Base-by-base conservation (phyloP, 2,888 invertebrate genomes). In the Sminthurides aquaticus region DNA sequence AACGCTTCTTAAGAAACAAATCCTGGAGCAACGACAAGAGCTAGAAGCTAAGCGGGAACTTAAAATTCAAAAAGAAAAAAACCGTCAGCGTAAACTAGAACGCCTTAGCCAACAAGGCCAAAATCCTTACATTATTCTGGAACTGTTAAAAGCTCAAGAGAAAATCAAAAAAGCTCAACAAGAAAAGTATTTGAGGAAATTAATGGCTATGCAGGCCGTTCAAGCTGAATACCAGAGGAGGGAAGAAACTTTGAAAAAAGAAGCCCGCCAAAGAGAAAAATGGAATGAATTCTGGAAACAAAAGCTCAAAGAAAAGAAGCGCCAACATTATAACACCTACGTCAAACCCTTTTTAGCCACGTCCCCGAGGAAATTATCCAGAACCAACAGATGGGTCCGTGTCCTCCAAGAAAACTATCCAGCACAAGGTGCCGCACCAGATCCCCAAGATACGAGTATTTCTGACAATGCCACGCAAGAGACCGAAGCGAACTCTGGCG, bases 101-200 rank as follows among this genome's bases (percentile, higher is more conserved):
- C 57, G 57, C 24, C 59, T 63, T 5, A 62, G 64, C 18, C 26
- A 60, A 2, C 43, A 67, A 43, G 71, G 71, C 11, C 65, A 65
- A 20, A 71, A 71, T 63, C 71, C 71, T 8, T 70, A 69, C 49
- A 29, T 69, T 2, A 64, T 67, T 1, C 69, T 70, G 24, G 65
- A 69, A 49, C 57, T 71, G 8, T 28, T 68, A 5, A 60, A 65
- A 29, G 26, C 64, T 3, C 68, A 69, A 29, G 48, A 67, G 11
- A 70, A 70, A 54, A 65, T 71, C 59, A 22, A 65, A 65, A 3
- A 64, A 56, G 34, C 67, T 15, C 48, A 62, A 24, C 43, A 18
- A 1, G 15, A 56, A 29, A 55, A 20, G 11, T 22, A 48, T 24
- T 24, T 54, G 18, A 55, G 24, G 29, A 34, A 43, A 68, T 26